Conservation (phyloP, 2,888 invertebrate genomes). For the Athalia rosae region DNA sequence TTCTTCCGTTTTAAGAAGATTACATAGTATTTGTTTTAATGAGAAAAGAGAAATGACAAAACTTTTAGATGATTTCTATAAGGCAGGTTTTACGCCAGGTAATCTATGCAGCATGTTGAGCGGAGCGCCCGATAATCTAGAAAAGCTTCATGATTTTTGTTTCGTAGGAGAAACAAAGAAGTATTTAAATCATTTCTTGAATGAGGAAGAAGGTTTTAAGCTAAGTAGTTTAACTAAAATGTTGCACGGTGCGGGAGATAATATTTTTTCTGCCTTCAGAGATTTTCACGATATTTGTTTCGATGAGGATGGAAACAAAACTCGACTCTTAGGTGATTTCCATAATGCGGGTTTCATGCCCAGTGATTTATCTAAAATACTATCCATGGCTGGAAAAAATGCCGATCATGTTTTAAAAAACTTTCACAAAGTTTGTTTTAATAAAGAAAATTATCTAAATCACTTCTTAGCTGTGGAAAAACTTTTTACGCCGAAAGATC, state of each 20-base stretch:
- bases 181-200: conserved; percentile 57
- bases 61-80: conserved; percentile 57
- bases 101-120: conserved; percentile 61
- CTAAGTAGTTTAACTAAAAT: conserved; percentile 59
- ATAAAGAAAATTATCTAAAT: conserved; percentile 61
- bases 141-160: conserved; percentile 60
- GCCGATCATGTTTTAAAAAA: conserved; percentile 60
- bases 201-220: conserved; percentile 51
- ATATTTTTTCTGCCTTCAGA: conserved; percentile 62
- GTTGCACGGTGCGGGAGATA: conserved; percentile 61
- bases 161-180: conserved; percentile 58
- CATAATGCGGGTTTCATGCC: conserved; percentile 49
- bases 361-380: conserved; percentile 61
- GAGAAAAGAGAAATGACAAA: conserved; percentile 57
- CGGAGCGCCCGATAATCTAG: conserved; percentile 57
- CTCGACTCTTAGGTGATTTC: conserved; percentile 61
- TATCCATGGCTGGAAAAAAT: conserved; percentile 62
- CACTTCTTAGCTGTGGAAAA: conserved; percentile 58
- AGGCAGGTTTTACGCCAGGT: conserved; percentile 50
- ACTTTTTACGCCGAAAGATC: conserved; percentile 61
- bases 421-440: conserved; percentile 63
- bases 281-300: conserved; percentile 62
- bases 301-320: conserved; percentile 61
- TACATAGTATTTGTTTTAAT: conserved; percentile 61
- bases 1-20: conserved; percentile 48